A percentile compares a stretch with the other conserved stretches of the same genome.
These are phyloP conservation scores for Polyergus mexicanus DNA, from an alignment of 1,140 invertebrate species.

Conservation along the genomic window DNA sequence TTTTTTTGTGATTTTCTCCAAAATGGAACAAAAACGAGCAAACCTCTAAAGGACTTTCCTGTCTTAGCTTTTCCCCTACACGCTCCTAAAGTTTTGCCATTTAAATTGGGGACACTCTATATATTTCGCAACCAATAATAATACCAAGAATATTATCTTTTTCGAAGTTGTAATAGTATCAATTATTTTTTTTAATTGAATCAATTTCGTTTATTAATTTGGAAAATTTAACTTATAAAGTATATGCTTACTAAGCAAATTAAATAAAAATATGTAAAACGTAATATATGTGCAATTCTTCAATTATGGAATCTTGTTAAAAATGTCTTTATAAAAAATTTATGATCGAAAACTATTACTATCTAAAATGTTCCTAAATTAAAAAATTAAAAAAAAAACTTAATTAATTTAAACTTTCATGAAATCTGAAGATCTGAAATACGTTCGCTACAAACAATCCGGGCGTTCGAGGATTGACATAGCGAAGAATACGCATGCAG, in stretches of 20 bases:
- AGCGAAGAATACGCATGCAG: conserved; percentile 19
- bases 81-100: too few species aligned
- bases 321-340: conserved; percentile 1
- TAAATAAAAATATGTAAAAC: too few species aligned
- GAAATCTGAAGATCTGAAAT: conserved; percentile 10
- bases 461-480: conserved; percentile 35
- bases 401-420: conserved; percentile 51
- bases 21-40: too few species aligned
- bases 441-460: not conserved
- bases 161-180: not conserved
- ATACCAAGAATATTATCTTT: not conserved
- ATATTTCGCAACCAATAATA: conserved; percentile 2
- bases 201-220: not conserved
- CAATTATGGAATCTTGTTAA: not conserved
- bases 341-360: not conserved
- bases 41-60: too few species aligned
- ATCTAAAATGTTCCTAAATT: not conserved
- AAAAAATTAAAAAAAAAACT: too few species aligned
- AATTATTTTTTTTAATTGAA: not conserved
- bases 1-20: too few species aligned
- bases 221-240: not conserved
- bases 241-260: too few species aligned
- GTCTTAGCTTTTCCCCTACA: too few species aligned
- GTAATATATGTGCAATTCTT: not conserved
- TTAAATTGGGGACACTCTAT: too few species aligned